Conservation (phyloP, 2,888 invertebrate species). For the Coelinius sp. region DNA sequence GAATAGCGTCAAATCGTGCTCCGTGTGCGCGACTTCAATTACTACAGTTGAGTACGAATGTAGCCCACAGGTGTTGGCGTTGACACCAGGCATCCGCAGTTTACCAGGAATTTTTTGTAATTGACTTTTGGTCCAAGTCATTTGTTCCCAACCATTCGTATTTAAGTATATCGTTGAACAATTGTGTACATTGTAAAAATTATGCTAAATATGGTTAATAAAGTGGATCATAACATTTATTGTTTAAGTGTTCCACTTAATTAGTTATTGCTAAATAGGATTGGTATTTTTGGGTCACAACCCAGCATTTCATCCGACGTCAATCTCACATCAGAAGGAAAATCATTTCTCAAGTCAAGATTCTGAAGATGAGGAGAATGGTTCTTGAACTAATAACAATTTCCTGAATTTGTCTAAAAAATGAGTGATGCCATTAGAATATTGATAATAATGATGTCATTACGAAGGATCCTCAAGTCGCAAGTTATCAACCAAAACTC, state of each 20-base stretch:
- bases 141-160: neutral
- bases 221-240: too few species aligned
- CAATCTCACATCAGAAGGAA: neutral
- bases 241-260: too few species aligned
- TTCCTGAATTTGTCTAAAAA: neutral
- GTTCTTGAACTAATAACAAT: neutral
- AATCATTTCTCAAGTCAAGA: neutral
- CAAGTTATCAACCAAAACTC: too few species aligned
- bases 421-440: neutral
- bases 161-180: neutral
- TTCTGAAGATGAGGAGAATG: neutral
- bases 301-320: neutral
- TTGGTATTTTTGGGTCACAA: too few species aligned
- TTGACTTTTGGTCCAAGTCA: neutral
- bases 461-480: too few species aligned
- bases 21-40: neutral
- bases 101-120: neutral
- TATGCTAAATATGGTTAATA: too few species aligned
- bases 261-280: too few species aligned
- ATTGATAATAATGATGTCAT: neutral
- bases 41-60: neutral
- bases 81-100: neutral
- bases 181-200: too few species aligned
- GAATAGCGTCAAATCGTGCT: slow-evolving; percentile 11
- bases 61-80: slow-evolving; percentile 14